Evolutionary conservation across 2,113 vertebrate genomes (phyloP), one percentile per base, ranked within the genome.

Genomic region (Eretmochelys imbricata): DNA sequence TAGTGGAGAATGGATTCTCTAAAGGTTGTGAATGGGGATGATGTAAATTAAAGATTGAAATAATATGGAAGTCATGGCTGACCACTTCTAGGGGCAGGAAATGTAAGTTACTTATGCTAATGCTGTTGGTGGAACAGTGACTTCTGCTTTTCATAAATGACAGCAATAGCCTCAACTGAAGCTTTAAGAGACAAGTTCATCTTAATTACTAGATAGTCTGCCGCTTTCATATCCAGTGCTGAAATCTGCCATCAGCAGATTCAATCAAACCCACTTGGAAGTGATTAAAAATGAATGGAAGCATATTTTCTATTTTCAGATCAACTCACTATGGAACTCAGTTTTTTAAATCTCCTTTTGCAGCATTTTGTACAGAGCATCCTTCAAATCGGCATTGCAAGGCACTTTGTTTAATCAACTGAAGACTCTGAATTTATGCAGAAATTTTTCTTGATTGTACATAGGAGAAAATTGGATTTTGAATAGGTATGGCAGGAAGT

Each of bases 61-160:
- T 92, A 97, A 95, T 87, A 88, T 93, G 82, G 90, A 94, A 95
- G 97, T 98, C 97, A 69, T 85, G 94, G 91, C 94, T 97, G 94
- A 95, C 22, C 29, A 90, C 92, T 93, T 69, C 91, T 92, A 86
- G 69, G 93, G 93, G 91, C 75, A 87, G 91, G 95, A 94, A 80
- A 89, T 96, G 75, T 92, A 79, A 96, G 88, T 91, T 94, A 86
- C 84, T 96, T 97, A 96, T 96, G 93, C 90, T 97, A 97, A 97
- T 97, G 92, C 85, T 97, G 93, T 92, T 96, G 96, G 89, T 95
- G 79, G 48, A 93, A 59, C 19, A 93, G 91, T 92, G 95, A 95
- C 89, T 97, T 97, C 89, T 97, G 59, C 96, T 95, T 96, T 98
- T 96, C 53, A 97, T 97, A 98, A 97, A 97, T 96, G 94, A 94